A percentile compares a stretch with the other conserved stretches of the same genome.
Evolutionary conservation across 2,888 invertebrate species (phyloP).

Genomic region (Chymomyza procnemis): DNA sequence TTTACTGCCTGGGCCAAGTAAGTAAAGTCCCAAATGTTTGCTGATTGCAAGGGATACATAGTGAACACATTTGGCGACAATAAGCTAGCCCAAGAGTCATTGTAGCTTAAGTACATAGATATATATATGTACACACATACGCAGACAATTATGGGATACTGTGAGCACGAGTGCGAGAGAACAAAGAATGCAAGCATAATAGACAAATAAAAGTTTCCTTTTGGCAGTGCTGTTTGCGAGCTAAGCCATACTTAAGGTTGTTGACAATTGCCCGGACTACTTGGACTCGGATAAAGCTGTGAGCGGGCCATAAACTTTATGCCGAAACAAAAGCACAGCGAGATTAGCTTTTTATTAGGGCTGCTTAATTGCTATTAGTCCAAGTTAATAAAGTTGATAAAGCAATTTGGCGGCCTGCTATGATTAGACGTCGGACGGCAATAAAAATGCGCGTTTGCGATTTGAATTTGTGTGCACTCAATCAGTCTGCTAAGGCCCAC

Average conservation of each 20-base stretch:
- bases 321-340: constrained; percentile 34
- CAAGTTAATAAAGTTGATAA: constrained; percentile 74
- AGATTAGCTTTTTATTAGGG: constrained; percentile 71
- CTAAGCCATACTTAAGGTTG: constrained; percentile 73
- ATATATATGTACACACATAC: constrained; percentile 19
- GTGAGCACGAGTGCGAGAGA: constrained; percentile 23
- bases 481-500: constrained; percentile 21
- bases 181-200: constrained; percentile 65
- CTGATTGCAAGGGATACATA: constrained; percentile 71
- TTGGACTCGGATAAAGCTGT: constrained; percentile 37
- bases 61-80: constrained; percentile 60
- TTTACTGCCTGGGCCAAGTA: constrained; percentile 56
- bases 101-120: constrained; percentile 29
- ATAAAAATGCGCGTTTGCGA: constrained; percentile 56
- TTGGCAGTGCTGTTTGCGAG: constrained; percentile 54
- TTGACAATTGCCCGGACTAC: constrained; percentile 60
- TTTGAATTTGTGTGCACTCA: constrained; percentile 60
- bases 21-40: constrained; percentile 60
- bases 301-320: constrained; percentile 45
- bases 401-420: constrained; percentile 68
- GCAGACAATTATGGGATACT: constrained; percentile 17
- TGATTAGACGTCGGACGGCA: constrained; percentile 53
- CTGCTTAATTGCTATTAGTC: constrained; percentile 73
- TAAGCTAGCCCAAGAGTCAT: constrained; percentile 52
- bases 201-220: constrained; percentile 72